Percentiles rank a stretch among this genome's conserved stretches.
These are phyloP conservation scores for Syncerus caffer DNA, from an alignment of 2,797 vertebrate genomes.

Conservation along the genomic window DNA sequence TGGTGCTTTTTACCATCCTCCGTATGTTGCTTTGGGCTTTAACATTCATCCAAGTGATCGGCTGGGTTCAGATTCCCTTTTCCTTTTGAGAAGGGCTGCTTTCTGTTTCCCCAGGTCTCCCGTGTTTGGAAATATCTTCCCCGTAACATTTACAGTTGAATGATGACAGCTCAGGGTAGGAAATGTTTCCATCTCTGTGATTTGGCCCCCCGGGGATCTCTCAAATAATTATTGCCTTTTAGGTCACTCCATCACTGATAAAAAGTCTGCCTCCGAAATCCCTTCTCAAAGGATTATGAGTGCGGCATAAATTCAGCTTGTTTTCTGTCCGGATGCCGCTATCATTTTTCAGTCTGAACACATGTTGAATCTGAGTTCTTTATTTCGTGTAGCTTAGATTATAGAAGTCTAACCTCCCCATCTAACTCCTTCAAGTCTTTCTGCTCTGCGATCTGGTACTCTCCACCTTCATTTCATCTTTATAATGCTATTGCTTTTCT, in stretches of 20 bases:
- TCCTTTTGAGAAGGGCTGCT: neutral
- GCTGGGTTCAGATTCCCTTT: neutral
- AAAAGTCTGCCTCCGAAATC: accelerated
- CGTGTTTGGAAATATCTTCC: accelerated
- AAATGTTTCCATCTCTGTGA: neutral
- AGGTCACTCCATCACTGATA: neutral
- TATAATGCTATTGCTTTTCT: too few relatives aligned
- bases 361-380: neutral
- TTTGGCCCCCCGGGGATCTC: accelerated
- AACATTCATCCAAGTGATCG: neutral
- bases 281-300: accelerated
- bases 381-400: neutral
- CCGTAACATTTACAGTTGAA: neutral
- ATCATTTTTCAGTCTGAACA: accelerated
- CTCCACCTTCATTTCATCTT: neutral
- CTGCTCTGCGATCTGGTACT: accelerated
- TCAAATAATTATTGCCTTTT: neutral
- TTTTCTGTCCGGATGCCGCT: accelerated
- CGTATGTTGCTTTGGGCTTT: neutral
- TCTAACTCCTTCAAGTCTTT: too few relatives aligned
- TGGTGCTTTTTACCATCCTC: accelerated
- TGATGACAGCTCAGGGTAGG: accelerated
- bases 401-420: accelerated
- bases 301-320: accelerated
- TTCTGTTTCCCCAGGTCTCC: neutral